Conservation (phyloP, 2,113 vertebrate genomes). For the Chlamydotis undulata region DNA sequence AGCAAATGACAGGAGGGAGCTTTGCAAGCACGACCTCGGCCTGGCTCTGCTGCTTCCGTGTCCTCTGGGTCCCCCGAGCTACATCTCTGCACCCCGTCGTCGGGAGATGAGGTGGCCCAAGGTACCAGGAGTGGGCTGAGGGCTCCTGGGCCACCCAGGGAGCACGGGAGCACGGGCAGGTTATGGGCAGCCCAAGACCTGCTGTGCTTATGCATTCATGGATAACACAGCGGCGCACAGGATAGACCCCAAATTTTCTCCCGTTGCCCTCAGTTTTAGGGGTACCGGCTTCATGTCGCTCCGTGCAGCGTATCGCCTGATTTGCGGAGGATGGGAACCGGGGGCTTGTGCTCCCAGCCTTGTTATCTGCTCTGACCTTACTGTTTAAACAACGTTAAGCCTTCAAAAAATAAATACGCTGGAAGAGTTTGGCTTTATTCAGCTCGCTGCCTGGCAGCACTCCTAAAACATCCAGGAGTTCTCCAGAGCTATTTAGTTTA, state of each 20-base stretch:
- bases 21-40: neutral
- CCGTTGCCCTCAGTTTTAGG: neutral
- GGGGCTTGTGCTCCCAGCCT: neutral
- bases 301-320: rapidly evolving
- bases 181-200: neutral
- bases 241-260: neutral
- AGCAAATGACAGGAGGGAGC: conserved; percentile 10
- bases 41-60: rapidly evolving
- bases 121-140: neutral
- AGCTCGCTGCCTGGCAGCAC: neutral
- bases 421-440: conserved; percentile 1
- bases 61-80: neutral
- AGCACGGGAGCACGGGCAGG: neutral
- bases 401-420: conserved; percentile 21
- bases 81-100: rapidly evolving
- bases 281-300: rapidly evolving
- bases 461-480: conserved; percentile 50
- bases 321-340: neutral
- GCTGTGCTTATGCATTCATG: too few relatives aligned
- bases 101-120: neutral
- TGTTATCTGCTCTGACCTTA: neutral
- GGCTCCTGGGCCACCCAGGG: neutral
- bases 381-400: neutral
- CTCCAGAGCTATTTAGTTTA: neutral
- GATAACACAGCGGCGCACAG: rapidly evolving